Evolutionary conservation across 1,140 invertebrate species (phyloP).

Genomic region (Halesus radiatus): DNA sequence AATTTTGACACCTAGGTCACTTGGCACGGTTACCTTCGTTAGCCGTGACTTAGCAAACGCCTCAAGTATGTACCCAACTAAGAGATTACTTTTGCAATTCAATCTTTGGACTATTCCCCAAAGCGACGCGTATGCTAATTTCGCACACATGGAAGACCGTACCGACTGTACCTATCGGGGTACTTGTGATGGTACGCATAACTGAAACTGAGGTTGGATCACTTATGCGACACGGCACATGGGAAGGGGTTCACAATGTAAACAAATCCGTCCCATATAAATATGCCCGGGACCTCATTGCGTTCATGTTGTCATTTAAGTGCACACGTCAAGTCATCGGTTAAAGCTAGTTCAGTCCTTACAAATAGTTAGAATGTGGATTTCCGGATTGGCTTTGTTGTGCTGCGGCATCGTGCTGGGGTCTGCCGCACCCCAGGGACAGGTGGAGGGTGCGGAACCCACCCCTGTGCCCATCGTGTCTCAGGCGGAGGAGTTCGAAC

Average conservation of each 20-base stretch:
- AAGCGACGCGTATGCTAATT: neutral
- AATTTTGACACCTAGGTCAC: no score
- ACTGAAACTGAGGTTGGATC: constrained; percentile 53
- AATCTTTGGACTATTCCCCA: constrained; percentile 43
- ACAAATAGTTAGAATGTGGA: constrained; percentile 30
- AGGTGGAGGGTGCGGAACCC: constrained; percentile 60
- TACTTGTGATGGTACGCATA: constrained; percentile 35
- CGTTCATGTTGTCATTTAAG: constrained; percentile 45
- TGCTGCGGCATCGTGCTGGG: constrained; percentile 53
- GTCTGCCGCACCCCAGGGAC: constrained; percentile 56
- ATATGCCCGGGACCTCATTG: constrained; percentile 54
- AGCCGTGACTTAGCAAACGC: no score
- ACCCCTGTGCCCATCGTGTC: constrained; percentile 69
- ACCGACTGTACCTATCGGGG: constrained; percentile 1
- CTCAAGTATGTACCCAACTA: no score
- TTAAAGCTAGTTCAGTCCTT: constrained; percentile 4
- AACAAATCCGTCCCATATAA: constrained; percentile 71
- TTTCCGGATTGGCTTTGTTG: constrained; percentile 58
- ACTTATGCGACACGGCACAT: constrained; percentile 59
- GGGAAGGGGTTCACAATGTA: constrained; percentile 69
- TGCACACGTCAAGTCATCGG: constrained; percentile 39
- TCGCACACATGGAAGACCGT: neutral
- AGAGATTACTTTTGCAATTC: neutral
- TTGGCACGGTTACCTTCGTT: no score
- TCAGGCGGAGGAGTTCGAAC: constrained; percentile 68